Base-by-base conservation (phyloP, 2,888 invertebrate genomes). In the Rhagonycha fulva region DNA sequence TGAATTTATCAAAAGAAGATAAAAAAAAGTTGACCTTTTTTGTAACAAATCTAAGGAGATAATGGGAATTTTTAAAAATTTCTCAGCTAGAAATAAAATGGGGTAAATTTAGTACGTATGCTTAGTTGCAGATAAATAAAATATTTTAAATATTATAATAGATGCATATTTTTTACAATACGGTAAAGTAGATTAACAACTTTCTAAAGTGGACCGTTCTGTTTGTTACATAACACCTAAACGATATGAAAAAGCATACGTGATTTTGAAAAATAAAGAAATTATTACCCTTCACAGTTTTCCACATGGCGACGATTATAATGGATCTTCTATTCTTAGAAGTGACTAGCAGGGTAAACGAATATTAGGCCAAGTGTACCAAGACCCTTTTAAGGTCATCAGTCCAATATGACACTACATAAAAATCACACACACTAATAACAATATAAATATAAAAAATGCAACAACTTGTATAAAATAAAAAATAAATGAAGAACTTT, bases 251-350 rank as follows among this genome's bases (percentile, higher is more conserved):
- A 62, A 72, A 76, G 72, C 78, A 80, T 79, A 82, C 78, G 75
- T 68, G 71, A 14, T 63, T 47, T 47, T 23, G 75, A 73, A 80
- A 72, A 76, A 75, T 19, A 60, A 68, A 66, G 67, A 79, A 81
- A 78, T 84, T 84, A 85, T 80, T 84, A 80, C 80, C 82, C 80
- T 81, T 81, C 74, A 83, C 82, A 32, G 82, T 82, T 76, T 83
- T 81, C 84, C 84, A 84, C 81, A 81, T 78, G 81, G 78, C 74
- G 81, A 73, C 80, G 80, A 81, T 79, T 81, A 79, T 81, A 78
- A 76, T 76, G 71, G 63, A 24, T 24, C 19, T 66, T 82, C 83
- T 87, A 87, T 87, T 87, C 86, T 85, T 86, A 84, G 86, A 84
- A 78, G 81, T 85, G 85, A 86, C 84, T 82, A 82, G 76, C 68